These are phyloP conservation scores for Embidobia sp. DNA, from an alignment of 2,888 invertebrate species.

Conservation along the genomic window DNA sequence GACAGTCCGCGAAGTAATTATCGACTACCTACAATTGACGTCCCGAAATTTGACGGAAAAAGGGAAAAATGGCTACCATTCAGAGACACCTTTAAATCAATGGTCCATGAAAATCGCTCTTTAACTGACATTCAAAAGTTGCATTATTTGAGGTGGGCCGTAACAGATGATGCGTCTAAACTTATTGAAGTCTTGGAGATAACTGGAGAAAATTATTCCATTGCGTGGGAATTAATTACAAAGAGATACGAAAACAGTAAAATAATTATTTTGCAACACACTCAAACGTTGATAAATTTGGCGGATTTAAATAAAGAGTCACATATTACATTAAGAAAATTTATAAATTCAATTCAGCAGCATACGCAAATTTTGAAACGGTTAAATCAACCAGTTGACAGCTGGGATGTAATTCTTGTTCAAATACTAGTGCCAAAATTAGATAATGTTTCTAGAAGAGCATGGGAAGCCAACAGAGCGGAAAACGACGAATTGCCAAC, in stretches of 20 bases:
- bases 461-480: slow-evolving; percentile 9
- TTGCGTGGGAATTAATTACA: slow-evolving; percentile 10
- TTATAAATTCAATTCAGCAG: slow-evolving; percentile 16
- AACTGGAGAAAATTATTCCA: background rate
- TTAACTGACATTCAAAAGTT: slow-evolving; percentile 1
- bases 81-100: slow-evolving; percentile 7
- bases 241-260: slow-evolving; percentile 12
- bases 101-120: slow-evolving; percentile 1
- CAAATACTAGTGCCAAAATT: slow-evolving; percentile 19
- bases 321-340: slow-evolving; percentile 2
- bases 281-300: slow-evolving; percentile 14
- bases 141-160: slow-evolving; percentile 4
- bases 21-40: background rate
- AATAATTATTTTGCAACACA: slow-evolving; percentile 8
- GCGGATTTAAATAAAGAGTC: background rate
- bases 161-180: slow-evolving; percentile 5
- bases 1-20: background rate
- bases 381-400: slow-evolving; percentile 16
- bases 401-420: slow-evolving; percentile 9
- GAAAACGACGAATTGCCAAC: slow-evolving; percentile 5
- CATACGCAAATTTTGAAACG: no score
- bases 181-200: slow-evolving; percentile 16
- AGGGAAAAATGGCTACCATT: slow-evolving; percentile 16
- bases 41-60: slow-evolving; percentile 5
- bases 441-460: background rate